Conservation (phyloP, 1,140 invertebrate species). For the Pygmarrhopalites habei region DNA sequence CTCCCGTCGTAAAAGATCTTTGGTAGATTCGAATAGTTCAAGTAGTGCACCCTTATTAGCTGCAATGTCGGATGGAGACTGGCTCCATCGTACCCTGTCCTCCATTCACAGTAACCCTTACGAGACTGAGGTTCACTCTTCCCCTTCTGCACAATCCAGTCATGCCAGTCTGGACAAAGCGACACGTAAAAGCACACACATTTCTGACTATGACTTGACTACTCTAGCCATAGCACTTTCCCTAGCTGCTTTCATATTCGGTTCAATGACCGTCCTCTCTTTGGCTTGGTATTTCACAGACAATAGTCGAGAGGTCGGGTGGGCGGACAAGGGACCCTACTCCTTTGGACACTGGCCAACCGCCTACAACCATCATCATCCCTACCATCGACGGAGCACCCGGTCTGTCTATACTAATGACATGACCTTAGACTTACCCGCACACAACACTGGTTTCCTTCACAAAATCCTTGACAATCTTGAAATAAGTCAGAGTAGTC, state of each 20-base stretch:
- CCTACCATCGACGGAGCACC: neutral
- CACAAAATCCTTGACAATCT: conserved; percentile 52
- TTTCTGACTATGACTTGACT: conserved; percentile 4
- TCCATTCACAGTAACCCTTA: conserved; percentile 35
- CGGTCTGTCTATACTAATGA: neutral
- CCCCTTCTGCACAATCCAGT: too few species aligned
- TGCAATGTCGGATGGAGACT: conserved; percentile 24
- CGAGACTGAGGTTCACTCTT: neutral
- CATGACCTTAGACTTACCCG: conserved; percentile 1
- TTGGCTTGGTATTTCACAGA: conserved; percentile 23
- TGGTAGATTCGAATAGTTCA: neutral
- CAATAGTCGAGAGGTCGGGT: conserved; percentile 2
- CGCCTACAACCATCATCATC: neutral
- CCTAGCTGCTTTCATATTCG: conserved; percentile 15
- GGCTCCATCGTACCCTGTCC: conserved; percentile 31
- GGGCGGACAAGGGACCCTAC: conserved; percentile 2
- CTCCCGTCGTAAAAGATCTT: conserved; percentile 33
- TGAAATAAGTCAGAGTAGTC: conserved; percentile 45
- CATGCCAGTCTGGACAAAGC: conserved; percentile 11
- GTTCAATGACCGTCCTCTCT: conserved; percentile 13
- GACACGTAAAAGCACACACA: conserved; percentile 19
- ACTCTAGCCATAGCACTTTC: conserved; percentile 8
- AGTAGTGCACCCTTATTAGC: too few species aligned
- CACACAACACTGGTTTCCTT: conserved; percentile 41
- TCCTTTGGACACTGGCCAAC: conserved; percentile 14